Base-by-base conservation (phyloP, 2,113 vertebrate genomes). In the Carassius gibelio region DNA sequence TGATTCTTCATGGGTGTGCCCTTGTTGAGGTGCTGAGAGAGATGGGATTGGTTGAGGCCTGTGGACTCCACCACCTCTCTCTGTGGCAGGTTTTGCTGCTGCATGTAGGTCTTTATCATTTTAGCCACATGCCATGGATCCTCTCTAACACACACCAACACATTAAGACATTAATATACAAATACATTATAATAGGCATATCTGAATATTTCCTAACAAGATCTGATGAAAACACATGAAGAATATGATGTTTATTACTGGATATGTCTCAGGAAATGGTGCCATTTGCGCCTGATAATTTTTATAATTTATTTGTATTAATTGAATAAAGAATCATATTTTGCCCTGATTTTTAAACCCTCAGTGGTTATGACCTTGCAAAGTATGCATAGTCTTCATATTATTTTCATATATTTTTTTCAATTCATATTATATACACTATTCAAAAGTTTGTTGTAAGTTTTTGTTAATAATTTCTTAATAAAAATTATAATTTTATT, bases 1-100 rank as follows among this genome's bases (percentile, higher is more conserved):
- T 99, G 98, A 45, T 97, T 99, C 93, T 99, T 99, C 98, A 99
- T 99, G 71, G 98, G 98, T 14, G 98, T 99, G 89, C 98, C 98
- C 93, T 99, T 99, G 95, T 99, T 99, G 91, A 99, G 97, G 92
- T 99, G 98, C 87, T 99, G 98, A 0, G 98, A 99, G 87, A 99
- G 95, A 91, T 99, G 98, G 21, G 98, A 99, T 91, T 99, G 98
- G 93, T 99, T 99, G 82, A 99, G 95, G 13, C 98, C 97, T 0
- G 98, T 99, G 38, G 98, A 98, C 90, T 99, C 98, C 0, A 99
- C 98, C 90, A 99, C 98, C 93, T 99, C 98, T 26, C 98, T 92
- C 92, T 99, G 98, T 0, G 98, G 98, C 88, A 99, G 97, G 91
- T 99, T 99, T 91, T 99, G 98, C 91, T 99, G 98, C 90, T 98